Conservation (phyloP, 2,888 invertebrate genomes). For the Candidula unifasciata region DNA sequence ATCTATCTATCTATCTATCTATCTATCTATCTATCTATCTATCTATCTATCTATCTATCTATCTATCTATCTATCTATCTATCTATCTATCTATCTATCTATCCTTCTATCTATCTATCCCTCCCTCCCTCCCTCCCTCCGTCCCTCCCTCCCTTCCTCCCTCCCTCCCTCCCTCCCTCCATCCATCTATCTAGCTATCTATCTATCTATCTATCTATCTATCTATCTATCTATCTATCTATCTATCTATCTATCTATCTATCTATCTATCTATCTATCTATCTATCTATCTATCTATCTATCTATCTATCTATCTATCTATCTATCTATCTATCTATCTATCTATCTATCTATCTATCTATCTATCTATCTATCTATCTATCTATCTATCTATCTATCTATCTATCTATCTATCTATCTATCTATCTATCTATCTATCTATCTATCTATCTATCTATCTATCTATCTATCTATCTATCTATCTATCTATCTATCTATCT, state of each 20-base stretch:
- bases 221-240: no score
- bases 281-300: neutral
- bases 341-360: slow-evolving; percentile 25
- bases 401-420: slow-evolving; percentile 25
- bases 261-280: neutral
- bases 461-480: slow-evolving; percentile 22
- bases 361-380: slow-evolving; percentile 25
- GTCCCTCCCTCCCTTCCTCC: no score
- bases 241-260: neutral
- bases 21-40: slow-evolving; percentile 25
- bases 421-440: slow-evolving; percentile 25
- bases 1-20: slow-evolving; percentile 25
- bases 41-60: slow-evolving; percentile 3
- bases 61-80: neutral
- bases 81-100: no score
- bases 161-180: no score
- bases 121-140: no score
- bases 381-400: slow-evolving; percentile 25
- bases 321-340: slow-evolving; percentile 10
- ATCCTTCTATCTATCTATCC: no score
- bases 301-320: neutral
- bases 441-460: slow-evolving; percentile 25
- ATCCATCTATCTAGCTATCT: no score
- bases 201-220: no score
- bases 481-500: slow-evolving; percentile 21